Evolutionary conservation across 2,797 vertebrate species (phyloP).

Genomic region (Gymnothorax javanicus): DNA sequence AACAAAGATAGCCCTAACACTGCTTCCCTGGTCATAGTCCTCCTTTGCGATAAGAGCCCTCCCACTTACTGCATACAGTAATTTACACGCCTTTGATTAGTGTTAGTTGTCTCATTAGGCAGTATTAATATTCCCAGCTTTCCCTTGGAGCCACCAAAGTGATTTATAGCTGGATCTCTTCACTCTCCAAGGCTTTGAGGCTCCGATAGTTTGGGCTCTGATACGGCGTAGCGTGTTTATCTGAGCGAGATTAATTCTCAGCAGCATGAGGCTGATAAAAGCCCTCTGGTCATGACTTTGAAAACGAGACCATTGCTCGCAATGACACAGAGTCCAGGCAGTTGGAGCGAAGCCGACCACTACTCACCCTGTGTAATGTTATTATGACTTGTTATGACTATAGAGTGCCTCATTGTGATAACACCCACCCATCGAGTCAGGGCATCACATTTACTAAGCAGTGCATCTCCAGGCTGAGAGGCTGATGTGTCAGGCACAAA

Average conservation of each 20-base stretch:
- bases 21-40: not conserved
- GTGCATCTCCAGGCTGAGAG: too few species aligned
- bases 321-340: not conserved
- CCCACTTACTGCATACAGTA: not conserved
- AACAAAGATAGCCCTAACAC: not conserved
- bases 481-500: too few species aligned
- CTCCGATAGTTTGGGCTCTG: not conserved
- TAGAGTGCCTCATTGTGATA: too few species aligned
- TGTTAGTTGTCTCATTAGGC: not conserved
- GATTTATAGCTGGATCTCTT: constrained; percentile 1
- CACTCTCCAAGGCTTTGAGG: not conserved
- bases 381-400: too few species aligned
- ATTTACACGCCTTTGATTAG: not conserved
- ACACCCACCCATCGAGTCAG: too few species aligned
- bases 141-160: not conserved
- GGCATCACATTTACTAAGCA: too few species aligned
- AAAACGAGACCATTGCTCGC: not conserved
- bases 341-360: not conserved
- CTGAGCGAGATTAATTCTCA: not conserved
- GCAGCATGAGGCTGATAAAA: not conserved
- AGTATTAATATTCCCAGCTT: not conserved
- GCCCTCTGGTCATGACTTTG: not conserved
- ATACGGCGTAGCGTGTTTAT: not conserved
- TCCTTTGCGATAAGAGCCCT: not conserved
- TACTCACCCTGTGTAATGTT: not conserved